Evolutionary conservation across 2,888 invertebrate species (phyloP), one percentile per base, ranked within the genome.

Genomic region (Plebejus anna): DNA sequence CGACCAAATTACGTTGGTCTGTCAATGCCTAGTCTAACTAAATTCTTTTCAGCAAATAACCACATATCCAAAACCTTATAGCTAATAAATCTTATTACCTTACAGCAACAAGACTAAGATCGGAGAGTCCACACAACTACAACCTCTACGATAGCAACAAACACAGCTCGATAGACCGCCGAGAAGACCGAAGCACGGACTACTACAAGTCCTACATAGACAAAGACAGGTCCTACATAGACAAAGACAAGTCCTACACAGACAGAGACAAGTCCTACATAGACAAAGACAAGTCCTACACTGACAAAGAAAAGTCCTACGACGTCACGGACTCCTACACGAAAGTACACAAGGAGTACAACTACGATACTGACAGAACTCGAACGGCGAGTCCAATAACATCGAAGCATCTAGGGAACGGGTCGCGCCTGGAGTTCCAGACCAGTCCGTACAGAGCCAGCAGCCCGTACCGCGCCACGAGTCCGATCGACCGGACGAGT

Each of bases 341-440:
- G 38, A 87, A 90, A 79, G 84, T 88, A 38, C 90, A 91, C 79
- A 91, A 87, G 79, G 93, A 94, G 47, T 86, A 85, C 42, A 85
- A 90, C 84, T 94, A 90, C 80, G 93, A 90, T 3, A 88, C 94
- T 0, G 94, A 94, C 79, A 93, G 90, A 76, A 92, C 94, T 80
- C 86, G 90, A 73, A 93, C 94, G 0, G 91, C 92, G 0, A 91
- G 94, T 84, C 90, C 94, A 76, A 89, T 95, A 88, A 86, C 95
- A 83, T 86, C 90, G 70, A 92, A 95, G 86, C 88, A 95, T 91
- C 85, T 95, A 85, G 89, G 94, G 78, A 87, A 94, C 85, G 92
- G 92, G 4, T 85, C 94, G 83, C 81, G 95, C 81, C 79, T 95
- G 82, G 94, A 94, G 70, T 83, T 92, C 82, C 82, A 91, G 93